Percentiles rank a stretch among this genome's conserved stretches.
Conservation (phyloP, 2,888 invertebrate species). For the Opisthograptis luteolata region DNA sequence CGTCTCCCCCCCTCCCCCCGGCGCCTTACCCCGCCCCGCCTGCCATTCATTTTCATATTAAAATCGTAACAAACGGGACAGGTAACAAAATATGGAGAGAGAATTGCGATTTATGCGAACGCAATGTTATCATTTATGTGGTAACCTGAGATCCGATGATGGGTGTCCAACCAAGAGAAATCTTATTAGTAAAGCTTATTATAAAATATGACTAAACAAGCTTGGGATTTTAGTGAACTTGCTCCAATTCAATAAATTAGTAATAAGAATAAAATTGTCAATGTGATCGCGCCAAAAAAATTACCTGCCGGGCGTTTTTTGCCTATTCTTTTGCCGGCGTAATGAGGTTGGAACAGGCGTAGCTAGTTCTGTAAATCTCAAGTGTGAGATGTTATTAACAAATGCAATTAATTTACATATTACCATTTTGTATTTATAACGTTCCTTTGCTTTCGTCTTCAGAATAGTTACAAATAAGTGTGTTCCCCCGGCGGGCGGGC, state of each 20-base stretch:
- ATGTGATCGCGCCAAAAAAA: too few relatives aligned
- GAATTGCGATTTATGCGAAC: constrained; percentile 77
- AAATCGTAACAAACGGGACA: constrained; percentile 83
- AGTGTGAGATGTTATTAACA: too few relatives aligned
- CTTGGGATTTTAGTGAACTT: too few relatives aligned
- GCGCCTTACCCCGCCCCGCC: constrained; percentile 50
- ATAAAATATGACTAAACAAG: too few relatives aligned
- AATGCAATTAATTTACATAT: neutral
- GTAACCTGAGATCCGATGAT: constrained; percentile 64
- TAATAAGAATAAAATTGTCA: too few relatives aligned
- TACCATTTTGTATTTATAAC: neutral
- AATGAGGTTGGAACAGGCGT: too few relatives aligned
- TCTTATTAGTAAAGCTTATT: too few relatives aligned
- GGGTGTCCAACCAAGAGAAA: too few relatives aligned
- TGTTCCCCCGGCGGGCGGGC: constrained; percentile 61
- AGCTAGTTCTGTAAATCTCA: too few relatives aligned
- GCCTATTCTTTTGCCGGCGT: too few relatives aligned
- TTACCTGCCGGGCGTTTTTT: too few relatives aligned
- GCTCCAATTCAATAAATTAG: too few relatives aligned
- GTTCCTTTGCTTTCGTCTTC: constrained; percentile 21
- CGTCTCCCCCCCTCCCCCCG: constrained; percentile 53
- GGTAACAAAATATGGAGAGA: constrained; percentile 83
- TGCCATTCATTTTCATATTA: constrained; percentile 85
- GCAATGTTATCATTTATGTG: constrained; percentile 75
- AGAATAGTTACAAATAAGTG: constrained; percentile 35